Conservation (phyloP, 2,113 vertebrate genomes). For the Vireo altiloquus region DNA sequence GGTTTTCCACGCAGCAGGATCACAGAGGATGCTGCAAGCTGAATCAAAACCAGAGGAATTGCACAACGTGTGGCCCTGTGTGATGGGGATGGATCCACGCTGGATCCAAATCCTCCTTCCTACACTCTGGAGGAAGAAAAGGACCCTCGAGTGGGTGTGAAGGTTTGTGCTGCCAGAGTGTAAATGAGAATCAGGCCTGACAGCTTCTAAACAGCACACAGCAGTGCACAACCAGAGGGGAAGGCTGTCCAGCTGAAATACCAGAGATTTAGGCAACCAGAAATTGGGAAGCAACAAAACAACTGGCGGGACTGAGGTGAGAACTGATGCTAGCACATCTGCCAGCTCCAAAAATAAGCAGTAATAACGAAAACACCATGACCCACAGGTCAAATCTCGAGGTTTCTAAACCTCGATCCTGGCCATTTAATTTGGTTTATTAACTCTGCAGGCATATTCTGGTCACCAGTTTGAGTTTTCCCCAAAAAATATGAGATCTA, state of each 20-base stretch:
- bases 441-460: neutral
- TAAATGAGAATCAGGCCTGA: slow-evolving; percentile 34
- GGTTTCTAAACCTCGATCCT: neutral
- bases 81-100: neutral
- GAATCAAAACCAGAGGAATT: neutral
- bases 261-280: neutral
- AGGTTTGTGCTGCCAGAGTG: neutral
- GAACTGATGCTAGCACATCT: neutral
- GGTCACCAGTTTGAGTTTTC: neutral
- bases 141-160: neutral
- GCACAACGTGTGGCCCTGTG: accelerated
- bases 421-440: neutral
- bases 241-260: neutral
- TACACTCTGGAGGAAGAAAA: neutral
- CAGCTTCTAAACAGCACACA: neutral
- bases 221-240: neutral
- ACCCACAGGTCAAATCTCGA: neutral
- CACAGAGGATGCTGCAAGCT: neutral
- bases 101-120: neutral
- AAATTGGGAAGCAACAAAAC: neutral
- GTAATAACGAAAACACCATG: neutral
- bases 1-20: neutral
- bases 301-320: neutral
- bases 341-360: neutral
- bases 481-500: neutral